These are phyloP conservation scores for Bathynomus jamesi DNA, from an alignment of 1,140 invertebrate species.

Conservation along the genomic window DNA sequence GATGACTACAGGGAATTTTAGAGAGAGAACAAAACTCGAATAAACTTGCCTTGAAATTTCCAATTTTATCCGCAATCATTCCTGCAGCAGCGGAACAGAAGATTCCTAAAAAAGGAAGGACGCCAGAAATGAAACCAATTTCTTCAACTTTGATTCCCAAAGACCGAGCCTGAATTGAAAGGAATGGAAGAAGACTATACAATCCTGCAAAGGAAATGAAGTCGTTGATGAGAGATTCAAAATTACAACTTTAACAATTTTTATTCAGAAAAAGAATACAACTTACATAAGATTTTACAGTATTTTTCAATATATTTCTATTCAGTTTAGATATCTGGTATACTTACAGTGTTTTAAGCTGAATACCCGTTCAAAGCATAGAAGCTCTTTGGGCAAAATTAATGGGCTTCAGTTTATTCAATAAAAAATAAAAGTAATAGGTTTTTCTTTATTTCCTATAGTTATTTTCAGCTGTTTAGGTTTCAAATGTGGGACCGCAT, in stretches of 20 bases:
- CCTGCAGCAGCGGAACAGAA: constrained; percentile 69
- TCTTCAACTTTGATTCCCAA: constrained; percentile 72
- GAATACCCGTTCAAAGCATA: no score
- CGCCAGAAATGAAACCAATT: constrained; percentile 71
- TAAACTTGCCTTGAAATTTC: constrained; percentile 63
- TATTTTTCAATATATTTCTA: neutral
- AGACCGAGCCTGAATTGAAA: constrained; percentile 76
- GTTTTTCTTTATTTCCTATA: no score
- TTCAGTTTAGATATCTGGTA: neutral
- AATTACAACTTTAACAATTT: no score
- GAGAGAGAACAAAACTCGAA: constrained; percentile 9
- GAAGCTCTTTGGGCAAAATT: no score
- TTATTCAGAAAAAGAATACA: neutral
- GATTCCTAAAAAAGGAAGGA: constrained; percentile 66
- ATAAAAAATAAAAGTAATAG: no score
- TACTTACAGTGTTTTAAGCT: no score
- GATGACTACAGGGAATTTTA: no score
- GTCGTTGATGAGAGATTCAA: no score
- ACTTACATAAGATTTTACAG: neutral
- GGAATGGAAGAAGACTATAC: constrained; percentile 68
- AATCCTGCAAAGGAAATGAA: constrained; percentile 52
- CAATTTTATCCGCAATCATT: constrained; percentile 67
- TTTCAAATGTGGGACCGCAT: no score
- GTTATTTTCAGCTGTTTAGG: no score
- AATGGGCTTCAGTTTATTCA: no score